Evolutionary conservation across 2,888 invertebrate species (phyloP).

Genomic region (Hoplodrina blanda): DNA sequence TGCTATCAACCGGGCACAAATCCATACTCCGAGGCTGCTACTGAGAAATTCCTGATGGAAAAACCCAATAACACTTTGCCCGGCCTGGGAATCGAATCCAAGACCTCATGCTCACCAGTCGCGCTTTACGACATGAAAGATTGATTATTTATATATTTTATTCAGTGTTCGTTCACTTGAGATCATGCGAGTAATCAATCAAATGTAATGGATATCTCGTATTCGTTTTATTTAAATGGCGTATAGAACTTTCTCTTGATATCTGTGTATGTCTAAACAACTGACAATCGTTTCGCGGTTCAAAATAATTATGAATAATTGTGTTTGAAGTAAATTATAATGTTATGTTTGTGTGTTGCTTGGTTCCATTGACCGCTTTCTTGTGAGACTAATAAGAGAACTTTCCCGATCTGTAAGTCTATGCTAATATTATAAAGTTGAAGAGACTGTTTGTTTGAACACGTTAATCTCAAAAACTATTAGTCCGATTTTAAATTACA

Average conservation of each 20-base stretch:
- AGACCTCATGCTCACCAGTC: too few relatives aligned
- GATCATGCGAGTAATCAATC: slow-evolving; percentile 39
- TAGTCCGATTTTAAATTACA: too few relatives aligned
- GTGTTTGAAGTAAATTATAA: slow-evolving; percentile 9
- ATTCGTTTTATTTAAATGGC: slow-evolving; percentile 48
- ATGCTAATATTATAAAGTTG: too few relatives aligned
- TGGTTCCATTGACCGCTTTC: background rate
- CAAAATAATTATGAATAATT: background rate
- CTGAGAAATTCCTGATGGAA: too few relatives aligned
- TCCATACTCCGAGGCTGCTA: too few relatives aligned
- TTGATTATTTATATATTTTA: slow-evolving; percentile 20
- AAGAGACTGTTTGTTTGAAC: too few relatives aligned
- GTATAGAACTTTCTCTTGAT: slow-evolving; percentile 40
- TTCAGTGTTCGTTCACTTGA: slow-evolving; percentile 13
- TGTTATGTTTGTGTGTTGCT: background rate
- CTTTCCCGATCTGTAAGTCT: too few relatives aligned
- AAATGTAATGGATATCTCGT: slow-evolving; percentile 23
- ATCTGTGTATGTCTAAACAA: slow-evolving; percentile 17
- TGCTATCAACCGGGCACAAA: too few relatives aligned
- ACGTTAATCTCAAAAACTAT: too few relatives aligned
- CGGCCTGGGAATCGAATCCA: too few relatives aligned
- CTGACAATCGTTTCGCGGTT: background rate
- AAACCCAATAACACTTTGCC: too few relatives aligned
- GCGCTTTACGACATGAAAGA: slow-evolving; percentile 3
- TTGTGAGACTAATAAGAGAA: background rate